A percentile compares a stretch with the other conserved stretches of the same genome.
Conservation (phyloP, 2,888 invertebrate genomes). For the Aphodius sticticus region DNA sequence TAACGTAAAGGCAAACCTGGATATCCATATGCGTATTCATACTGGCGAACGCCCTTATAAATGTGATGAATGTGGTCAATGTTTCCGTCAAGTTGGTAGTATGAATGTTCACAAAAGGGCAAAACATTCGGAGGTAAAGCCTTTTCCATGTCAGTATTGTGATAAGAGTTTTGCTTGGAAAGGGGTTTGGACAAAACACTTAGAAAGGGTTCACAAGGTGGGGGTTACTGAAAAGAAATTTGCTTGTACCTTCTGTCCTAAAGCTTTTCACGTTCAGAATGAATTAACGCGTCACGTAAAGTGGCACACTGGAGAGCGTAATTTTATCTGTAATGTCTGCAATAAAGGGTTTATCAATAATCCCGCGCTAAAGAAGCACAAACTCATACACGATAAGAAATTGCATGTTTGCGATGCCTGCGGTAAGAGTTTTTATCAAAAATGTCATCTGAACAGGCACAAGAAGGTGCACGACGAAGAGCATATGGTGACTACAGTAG, state of each 20-base stretch:
- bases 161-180: constrained; percentile 50
- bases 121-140: constrained; percentile 51
- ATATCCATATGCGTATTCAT: constrained; percentile 19
- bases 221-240: constrained; percentile 51
- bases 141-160: constrained; percentile 49
- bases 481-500: neutral
- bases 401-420: neutral
- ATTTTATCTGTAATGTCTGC: constrained; percentile 29
- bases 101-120: constrained; percentile 25
- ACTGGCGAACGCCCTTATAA: constrained; percentile 16
- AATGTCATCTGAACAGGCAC: constrained; percentile 11
- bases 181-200: constrained; percentile 50
- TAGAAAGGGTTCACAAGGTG: constrained; percentile 40
- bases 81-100: constrained; percentile 5
- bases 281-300: constrained; percentile 36
- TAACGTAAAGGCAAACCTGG: constrained; percentile 10
- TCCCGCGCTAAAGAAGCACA: constrained; percentile 8
- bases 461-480: neutral
- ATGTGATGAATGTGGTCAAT: constrained; percentile 27
- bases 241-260: constrained; percentile 36
- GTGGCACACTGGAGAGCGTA: constrained; percentile 36
- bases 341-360: constrained; percentile 32
- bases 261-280: constrained; percentile 32
- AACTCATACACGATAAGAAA: constrained; percentile 7
- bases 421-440: constrained; percentile 15